Evolutionary conservation across 2,888 invertebrate species (phyloP), one percentile per base, ranked within the genome.

Genomic region (Leptopilina myrica): DNA sequence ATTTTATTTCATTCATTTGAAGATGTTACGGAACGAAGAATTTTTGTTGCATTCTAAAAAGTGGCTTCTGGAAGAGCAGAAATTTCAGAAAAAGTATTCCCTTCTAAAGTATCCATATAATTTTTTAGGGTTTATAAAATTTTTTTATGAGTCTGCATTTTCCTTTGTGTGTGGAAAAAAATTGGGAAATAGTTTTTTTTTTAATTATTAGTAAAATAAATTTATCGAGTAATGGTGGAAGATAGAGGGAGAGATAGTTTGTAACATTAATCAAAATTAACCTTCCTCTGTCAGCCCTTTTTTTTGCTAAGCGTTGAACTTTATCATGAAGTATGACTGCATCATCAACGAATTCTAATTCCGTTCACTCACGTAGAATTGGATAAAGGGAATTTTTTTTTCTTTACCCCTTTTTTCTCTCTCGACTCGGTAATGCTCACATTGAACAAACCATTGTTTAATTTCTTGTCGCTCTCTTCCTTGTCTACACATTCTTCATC

Each of bases 281-380:
- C 80, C 77, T 78, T 76, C 56, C 76, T 66, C n/a, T 66, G 43
- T 78, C 77, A 80, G 77, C 78, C 77, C 75, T 81, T 81, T 66
- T 80, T 49, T 11, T 11, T 80, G 77, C 69, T 78, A 77, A 77
- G 77, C 80, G 81, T 76, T 79, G 77, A 81, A 80, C 77, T 80
- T 78, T 80, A 78, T 80, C 81, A 81, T 81, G 79, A 81, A 80
- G 81, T 78, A 80, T 78, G 81, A 46, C 78, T 76, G 53, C 76
- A 76, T 78, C 81, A 65, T 79, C 80, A 66, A 77, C 78, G 81
- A 77, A 76, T 78, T 79, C 80, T 81, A 81, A 81, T 80, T 81
- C 80, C 78, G 77, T 78, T 78, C 78, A 65, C 76, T 67, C 78
- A 76, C 66, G 75, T 66, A 66, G 43, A 66, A 43, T 40, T 40